Conservation (phyloP, 2,113 vertebrate species). For the Plectropomus leopardus region DNA sequence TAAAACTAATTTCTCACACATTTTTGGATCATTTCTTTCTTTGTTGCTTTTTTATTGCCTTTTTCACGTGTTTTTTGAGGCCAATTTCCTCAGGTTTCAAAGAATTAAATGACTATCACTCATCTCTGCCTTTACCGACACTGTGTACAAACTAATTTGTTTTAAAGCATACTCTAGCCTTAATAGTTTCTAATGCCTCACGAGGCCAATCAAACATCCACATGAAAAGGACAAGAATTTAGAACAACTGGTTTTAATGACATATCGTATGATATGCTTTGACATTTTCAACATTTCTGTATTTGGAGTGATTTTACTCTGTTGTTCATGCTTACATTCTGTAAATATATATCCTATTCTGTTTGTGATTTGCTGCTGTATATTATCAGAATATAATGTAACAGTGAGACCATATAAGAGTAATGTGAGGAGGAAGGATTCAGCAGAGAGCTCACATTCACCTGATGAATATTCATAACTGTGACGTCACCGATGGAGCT, state of each 20-base stretch:
- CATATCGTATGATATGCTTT: neutral
- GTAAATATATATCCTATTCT: neutral
- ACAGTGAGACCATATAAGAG: neutral
- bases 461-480: slow-evolving; percentile 72
- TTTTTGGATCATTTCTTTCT: too few species aligned
- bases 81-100: too few species aligned
- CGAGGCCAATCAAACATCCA: neutral
- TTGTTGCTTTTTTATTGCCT: too few species aligned
- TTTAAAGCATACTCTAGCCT: neutral
- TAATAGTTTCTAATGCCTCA: too few species aligned
- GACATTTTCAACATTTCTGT: neutral
- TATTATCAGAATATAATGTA: neutral
- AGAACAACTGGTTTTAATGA: neutral
- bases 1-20: too few species aligned
- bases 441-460: slow-evolving; percentile 51
- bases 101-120: too few species aligned
- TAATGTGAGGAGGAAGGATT: slow-evolving; percentile 43
- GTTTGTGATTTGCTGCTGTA: neutral
- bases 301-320: neutral
- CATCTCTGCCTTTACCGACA: neutral
- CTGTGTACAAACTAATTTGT: too few species aligned
- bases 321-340: neutral
- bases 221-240: neutral
- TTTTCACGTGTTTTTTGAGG: too few species aligned
- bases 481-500: slow-evolving; percentile 64